Evolutionary conservation across 2,888 invertebrate genomes (phyloP).

Genomic region (Lagria hirta): DNA sequence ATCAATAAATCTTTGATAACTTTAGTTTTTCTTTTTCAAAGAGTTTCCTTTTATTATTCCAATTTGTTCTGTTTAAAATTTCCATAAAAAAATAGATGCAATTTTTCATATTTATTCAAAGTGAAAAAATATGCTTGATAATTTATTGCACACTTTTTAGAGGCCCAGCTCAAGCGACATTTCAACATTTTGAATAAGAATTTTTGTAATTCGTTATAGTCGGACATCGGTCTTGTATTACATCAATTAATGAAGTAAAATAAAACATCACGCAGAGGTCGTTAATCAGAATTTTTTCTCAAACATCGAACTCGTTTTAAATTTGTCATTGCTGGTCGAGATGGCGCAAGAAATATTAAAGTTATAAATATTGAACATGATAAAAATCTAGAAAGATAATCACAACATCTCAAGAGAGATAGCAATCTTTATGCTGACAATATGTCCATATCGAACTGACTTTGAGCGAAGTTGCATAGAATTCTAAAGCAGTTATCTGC

Average conservation of each 20-base stretch:
- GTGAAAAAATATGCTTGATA: no score
- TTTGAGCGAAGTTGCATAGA: conserved; percentile 14
- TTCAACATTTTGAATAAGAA: conserved; percentile 17
- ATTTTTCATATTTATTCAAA: no score
- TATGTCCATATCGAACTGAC: conserved; percentile 12
- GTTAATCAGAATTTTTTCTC: conserved; percentile 9
- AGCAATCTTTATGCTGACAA: conserved; percentile 5
- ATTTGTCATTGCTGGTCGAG: conserved; percentile 15
- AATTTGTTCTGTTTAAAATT: no score
- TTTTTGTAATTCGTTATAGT: conserved; percentile 20
- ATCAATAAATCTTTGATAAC: no score
- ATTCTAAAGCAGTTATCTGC: conserved; percentile 9
- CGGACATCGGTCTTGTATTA: conserved; percentile 4
- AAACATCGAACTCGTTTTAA: conserved; percentile 12
- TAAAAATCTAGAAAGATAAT: conserved; percentile 7
- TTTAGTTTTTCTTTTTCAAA: no score
- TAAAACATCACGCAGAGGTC: conserved; percentile 12
- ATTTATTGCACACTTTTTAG: no score
- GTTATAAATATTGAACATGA: conserved; percentile 10
- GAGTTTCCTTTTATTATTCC: no score
- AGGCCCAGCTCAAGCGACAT: no score
- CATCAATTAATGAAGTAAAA: conserved; percentile 13
- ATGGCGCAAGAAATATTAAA: conserved; percentile 8
- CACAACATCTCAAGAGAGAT: conserved; percentile 4
- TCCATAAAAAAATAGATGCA: no score